A percentile compares a stretch with the other conserved stretches of the same genome.
Conservation (phyloP, 2,113 vertebrate genomes). For the Mus spicilegus region DNA sequence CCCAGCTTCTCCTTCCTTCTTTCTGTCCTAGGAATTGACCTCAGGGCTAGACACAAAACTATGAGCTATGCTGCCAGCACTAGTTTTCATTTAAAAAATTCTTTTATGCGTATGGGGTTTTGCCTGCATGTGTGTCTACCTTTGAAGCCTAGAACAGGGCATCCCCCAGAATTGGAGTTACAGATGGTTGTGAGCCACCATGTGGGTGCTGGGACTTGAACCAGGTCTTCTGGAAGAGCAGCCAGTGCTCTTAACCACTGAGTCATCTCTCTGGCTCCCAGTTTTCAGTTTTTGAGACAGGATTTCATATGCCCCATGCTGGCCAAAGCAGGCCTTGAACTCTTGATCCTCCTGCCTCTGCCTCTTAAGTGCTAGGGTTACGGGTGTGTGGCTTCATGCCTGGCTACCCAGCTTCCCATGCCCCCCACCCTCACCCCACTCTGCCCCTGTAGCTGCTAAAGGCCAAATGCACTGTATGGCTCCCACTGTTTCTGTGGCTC, state of each 20-base stretch:
- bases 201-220: background rate
- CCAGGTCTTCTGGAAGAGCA: background rate
- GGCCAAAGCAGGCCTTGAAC: background rate
- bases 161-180: background rate
- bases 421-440: too few relatives aligned
- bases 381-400: background rate
- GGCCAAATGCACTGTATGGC: fast-evolving
- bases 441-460: background rate
- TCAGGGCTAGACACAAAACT: background rate
- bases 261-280: background rate
- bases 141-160: background rate
- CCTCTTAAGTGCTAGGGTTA: background rate
- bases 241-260: background rate
- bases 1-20: background rate
- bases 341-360: background rate
- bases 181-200: background rate
- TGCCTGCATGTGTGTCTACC: background rate
- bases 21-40: background rate
- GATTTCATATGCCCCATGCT: background rate
- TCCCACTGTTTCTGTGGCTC: background rate
- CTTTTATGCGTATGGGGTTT: background rate
- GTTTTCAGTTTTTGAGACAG: background rate
- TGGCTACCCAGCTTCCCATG: background rate
- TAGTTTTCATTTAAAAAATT: background rate
- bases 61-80: background rate